Percentiles rank a stretch among this genome's conserved stretches.
These are phyloP conservation scores for Omphaloscelis lunosa DNA, from an alignment of 2,888 invertebrate genomes.

Conservation along the genomic window DNA sequence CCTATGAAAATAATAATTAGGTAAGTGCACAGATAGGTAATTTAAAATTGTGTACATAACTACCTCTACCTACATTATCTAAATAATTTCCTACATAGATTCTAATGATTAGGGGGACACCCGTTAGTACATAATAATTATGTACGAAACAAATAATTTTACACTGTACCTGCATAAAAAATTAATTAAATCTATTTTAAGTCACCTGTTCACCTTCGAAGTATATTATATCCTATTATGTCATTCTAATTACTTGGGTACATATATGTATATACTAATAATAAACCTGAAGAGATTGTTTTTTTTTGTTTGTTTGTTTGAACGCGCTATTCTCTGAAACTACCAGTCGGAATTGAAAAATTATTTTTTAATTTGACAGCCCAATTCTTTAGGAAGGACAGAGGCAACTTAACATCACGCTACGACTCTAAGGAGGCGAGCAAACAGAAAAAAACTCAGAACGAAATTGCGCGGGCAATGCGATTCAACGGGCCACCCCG, in stretches of 20 bases:
- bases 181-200: conserved; percentile 11
- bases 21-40: neutral
- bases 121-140: conserved; percentile 13
- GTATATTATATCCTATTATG: conserved; percentile 2
- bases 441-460: too few relatives aligned
- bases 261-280: too few relatives aligned
- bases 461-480: too few relatives aligned
- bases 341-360: too few relatives aligned
- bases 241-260: neutral
- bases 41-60: neutral
- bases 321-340: too few relatives aligned
- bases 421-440: too few relatives aligned
- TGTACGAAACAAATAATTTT: conserved; percentile 4
- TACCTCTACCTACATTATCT: conserved; percentile 29
- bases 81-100: conserved; percentile 28
- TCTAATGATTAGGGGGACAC: conserved; percentile 41
- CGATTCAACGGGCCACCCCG: too few relatives aligned
- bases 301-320: too few relatives aligned
- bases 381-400: too few relatives aligned
- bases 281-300: too few relatives aligned
- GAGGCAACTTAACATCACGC: too few relatives aligned
- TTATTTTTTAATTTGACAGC: too few relatives aligned
- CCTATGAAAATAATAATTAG: neutral
- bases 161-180: neutral
- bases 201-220: neutral